Evolutionary conservation across 1,140 invertebrate species (phyloP).

Genomic region (Oncopodura yosiiana): DNA sequence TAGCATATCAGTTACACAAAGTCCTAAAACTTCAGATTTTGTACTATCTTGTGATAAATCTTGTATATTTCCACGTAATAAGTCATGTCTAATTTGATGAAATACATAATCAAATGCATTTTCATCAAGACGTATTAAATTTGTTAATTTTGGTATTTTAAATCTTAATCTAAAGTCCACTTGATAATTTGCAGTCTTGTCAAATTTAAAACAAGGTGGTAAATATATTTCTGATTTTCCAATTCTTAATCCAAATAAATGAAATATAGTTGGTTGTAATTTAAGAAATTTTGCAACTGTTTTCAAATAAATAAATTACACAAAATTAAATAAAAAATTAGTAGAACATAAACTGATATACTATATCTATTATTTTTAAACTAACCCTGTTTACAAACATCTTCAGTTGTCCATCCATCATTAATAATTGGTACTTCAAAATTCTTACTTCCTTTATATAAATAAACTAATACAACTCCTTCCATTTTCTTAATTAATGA

Average conservation of each 20-base stretch:
- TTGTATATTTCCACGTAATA: constrained; percentile 62
- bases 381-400: too few species aligned
- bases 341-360: too few species aligned
- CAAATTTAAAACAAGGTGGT: constrained; percentile 47
- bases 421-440: constrained; percentile 20
- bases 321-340: too few species aligned
- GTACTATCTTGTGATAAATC: constrained; percentile 65
- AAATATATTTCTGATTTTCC: constrained; percentile 52
- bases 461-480: constrained; percentile 17
- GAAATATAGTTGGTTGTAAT: constrained; percentile 62
- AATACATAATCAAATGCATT: constrained; percentile 75
- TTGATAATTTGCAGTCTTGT: constrained; percentile 44
- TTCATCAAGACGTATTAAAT: constrained; percentile 56
- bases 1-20: constrained; percentile 73
- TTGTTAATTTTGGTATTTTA: constrained; percentile 53
- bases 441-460: constrained; percentile 27
- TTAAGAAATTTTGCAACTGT: constrained; percentile 55
- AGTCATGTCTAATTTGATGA: constrained; percentile 68
- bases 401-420: constrained; percentile 15
- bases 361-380: too few species aligned
- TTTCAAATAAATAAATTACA: too few species aligned
- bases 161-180: constrained; percentile 68
- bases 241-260: constrained; percentile 62
- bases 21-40: constrained; percentile 61
- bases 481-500: too few species aligned